Evolutionary conservation across 1,140 invertebrate genomes (phyloP), one percentile per base, ranked within the genome.

Genomic region (Wasmannia auropunctata): DNA sequence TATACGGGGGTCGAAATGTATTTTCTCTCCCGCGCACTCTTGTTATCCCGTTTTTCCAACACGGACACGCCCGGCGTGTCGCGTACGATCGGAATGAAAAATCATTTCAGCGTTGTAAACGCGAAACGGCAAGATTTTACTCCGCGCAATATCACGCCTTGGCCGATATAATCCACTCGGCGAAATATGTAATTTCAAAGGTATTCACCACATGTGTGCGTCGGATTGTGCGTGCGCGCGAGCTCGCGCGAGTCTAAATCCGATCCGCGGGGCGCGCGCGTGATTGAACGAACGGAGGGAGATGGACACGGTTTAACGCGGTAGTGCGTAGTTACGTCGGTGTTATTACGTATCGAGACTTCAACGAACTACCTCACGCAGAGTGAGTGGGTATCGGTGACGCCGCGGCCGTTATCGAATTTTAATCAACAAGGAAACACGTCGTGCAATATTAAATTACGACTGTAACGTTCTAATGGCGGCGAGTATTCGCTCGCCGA

Each of bases 381-480:
- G 25, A 14, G 46, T n/a, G 46, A 46, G n/a, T 75, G 69, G 43
- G n/a, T 72, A 75, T 84, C 51, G 69, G 19, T 84, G 69, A 84
- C 69, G 28, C 14, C 28, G 31, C 16, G 37, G 51, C 67, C 79
- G 43, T 84, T 84, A 84, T 84, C 43, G 69, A 84, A 84, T 75
- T 84, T 60, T 75, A 84, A 75, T 84, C 56, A 84, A 75, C 80
- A 60, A 60, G 65, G 34, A 72, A 62, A 46, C 54, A 67, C 22
- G 25, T 16, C 58, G 25, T 34, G 31, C 69, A 37, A 62, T 75
- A 84, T 84, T 75, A 40, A 58, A 84, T 84, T 75, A 75, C 69
- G 28, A 46, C 40, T 25, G 34, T 16, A 31, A 74, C 28, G 51
- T 34, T 46, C 54, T 43, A 75, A 58, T 34, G n/a, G n/a, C 14